These are phyloP conservation scores for Papilio glaucus DNA, from an alignment of 1,140 invertebrate genomes.

Conservation along the genomic window DNA sequence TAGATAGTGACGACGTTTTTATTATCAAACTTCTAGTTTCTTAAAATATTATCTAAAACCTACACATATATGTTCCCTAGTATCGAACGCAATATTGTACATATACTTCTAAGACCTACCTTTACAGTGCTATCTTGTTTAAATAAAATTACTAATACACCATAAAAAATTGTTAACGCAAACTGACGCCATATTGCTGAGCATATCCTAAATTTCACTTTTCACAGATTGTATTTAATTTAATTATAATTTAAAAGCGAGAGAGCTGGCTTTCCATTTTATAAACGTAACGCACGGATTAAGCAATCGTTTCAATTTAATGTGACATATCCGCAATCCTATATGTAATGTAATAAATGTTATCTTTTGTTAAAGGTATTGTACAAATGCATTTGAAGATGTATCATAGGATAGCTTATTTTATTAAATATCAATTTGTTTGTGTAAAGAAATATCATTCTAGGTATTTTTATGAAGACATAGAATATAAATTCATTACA, in stretches of 20 bases:
- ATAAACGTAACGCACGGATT: background rate
- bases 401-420: background rate
- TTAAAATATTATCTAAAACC: too few relatives aligned
- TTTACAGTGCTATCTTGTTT: too few relatives aligned
- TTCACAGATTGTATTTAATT: conserved; percentile 1
- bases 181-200: background rate
- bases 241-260: background rate
- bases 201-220: conserved; percentile 1
- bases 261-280: conserved; percentile 19
- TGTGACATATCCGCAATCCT: background rate
- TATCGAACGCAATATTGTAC: too few relatives aligned
- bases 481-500: too few relatives aligned
- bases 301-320: background rate
- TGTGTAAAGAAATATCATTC: too few relatives aligned
- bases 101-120: too few relatives aligned
- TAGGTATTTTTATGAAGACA: too few relatives aligned
- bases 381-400: background rate
- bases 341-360: background rate
- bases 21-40: too few relatives aligned
- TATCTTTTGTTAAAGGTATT: too few relatives aligned
- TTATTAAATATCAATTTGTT: too few relatives aligned
- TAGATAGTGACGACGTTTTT: too few relatives aligned
- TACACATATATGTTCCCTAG: too few relatives aligned
- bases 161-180: background rate
- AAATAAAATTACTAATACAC: background rate